A percentile compares a stretch with the other conserved stretches of the same genome.
phyloP scores from a whole-genome alignment of 35 echinoderm and acorn worm genomes.

The Ptychodera flava region DNA sequence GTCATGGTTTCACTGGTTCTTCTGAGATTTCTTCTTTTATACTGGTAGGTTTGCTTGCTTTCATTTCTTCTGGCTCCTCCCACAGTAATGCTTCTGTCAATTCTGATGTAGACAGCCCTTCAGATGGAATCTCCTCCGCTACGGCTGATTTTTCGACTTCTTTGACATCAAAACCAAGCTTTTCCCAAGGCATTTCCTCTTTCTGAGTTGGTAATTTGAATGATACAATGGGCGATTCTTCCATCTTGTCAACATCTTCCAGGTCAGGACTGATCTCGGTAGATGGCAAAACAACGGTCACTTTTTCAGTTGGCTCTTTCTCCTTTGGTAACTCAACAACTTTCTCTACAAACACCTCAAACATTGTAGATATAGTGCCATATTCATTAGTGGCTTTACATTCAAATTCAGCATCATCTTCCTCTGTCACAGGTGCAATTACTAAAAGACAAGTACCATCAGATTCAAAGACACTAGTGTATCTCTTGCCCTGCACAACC shows the following conservation, averaged over 20 bases:
- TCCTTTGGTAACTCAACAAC: not conserved
- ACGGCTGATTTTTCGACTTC: not conserved
- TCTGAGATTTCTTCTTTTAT: not conserved
- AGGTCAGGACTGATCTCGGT: too few species aligned
- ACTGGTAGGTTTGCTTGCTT: constrained; percentile 1
- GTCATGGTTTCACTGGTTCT: constrained; percentile 17
- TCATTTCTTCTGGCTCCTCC: constrained; percentile 16
- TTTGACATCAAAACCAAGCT: not conserved
- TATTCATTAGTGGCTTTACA: constrained; percentile 70
- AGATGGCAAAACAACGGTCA: too few species aligned
- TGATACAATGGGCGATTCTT: constrained; percentile 28
- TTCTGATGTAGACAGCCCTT: not conserved
- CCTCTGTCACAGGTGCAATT: constrained; percentile 73
- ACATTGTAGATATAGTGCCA: constrained; percentile 58
- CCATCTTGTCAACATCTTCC: too few species aligned
- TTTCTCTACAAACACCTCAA: constrained; percentile 55
- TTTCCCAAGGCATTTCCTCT: constrained; percentile 6
- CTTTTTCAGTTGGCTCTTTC: not conserved
- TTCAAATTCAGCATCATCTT: constrained; percentile 72
- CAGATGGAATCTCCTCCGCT: not conserved
- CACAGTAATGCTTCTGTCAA: not conserved
- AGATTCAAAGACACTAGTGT: constrained; percentile 67
- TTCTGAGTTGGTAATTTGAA: constrained; percentile 33
- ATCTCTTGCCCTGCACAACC: constrained; percentile 31
- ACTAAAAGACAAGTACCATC: constrained; percentile 69